Evolutionary conservation across 2,888 invertebrate species (phyloP).

Genomic region (Caradrina clavipalpis): DNA sequence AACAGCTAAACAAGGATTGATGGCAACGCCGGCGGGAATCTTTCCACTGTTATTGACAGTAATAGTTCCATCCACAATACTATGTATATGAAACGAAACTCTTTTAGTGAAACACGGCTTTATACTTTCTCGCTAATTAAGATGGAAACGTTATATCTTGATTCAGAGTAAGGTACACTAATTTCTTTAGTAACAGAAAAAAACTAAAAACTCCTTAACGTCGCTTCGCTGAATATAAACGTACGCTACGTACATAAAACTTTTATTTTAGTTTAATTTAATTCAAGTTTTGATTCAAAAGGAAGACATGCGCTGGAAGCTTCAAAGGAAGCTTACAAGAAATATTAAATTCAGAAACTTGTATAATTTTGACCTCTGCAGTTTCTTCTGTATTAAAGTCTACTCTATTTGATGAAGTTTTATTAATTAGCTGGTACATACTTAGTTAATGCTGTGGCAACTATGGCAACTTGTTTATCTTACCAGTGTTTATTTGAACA

Average conservation of each 20-base stretch:
- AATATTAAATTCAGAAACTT: not conserved
- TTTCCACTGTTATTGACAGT: conserved; percentile 5
- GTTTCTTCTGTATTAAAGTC: not conserved
- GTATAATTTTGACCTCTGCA: not conserved
- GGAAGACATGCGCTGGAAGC: not conserved
- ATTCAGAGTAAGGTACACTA: not conserved
- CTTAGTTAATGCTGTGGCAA: no score
- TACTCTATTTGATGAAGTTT: not conserved
- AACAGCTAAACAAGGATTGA: conserved; percentile 38
- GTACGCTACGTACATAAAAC: conserved; percentile 3
- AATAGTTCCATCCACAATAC: conserved; percentile 8
- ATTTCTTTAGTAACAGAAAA: conserved; percentile 16
- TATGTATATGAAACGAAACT: conserved; percentile 1
- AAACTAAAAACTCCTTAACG: not conserved
- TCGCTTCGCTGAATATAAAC: not conserved
- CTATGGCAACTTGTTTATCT: no score
- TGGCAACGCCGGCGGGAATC: not conserved
- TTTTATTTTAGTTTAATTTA: not conserved
- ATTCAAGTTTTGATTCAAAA: conserved; percentile 11
- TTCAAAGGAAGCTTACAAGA: conserved; percentile 1
- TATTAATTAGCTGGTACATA: not conserved
- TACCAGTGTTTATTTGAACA: not conserved
- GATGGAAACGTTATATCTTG: conserved; percentile 28
- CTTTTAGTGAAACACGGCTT: not conserved
- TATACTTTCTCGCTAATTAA: conserved; percentile 16